Conservation (phyloP, 2,888 invertebrate species). For the Diaprepes abbreviatus region DNA sequence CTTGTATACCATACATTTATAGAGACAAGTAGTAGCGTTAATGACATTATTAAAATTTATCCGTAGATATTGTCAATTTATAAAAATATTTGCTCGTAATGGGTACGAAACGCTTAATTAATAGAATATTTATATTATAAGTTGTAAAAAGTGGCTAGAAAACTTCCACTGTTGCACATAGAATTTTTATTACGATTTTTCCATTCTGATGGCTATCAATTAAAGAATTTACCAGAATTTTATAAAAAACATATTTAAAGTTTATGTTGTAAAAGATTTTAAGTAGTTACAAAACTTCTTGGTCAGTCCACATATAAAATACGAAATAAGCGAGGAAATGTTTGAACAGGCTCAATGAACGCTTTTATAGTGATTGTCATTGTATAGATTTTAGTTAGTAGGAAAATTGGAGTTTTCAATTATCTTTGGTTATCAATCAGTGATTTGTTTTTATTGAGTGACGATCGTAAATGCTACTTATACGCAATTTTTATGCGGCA, state of each 20-base stretch:
- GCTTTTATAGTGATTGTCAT: not conserved
- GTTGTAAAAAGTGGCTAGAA: conserved; percentile 11
- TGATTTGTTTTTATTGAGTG: not conserved
- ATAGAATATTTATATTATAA: not conserved
- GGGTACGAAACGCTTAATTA: conserved; percentile 4
- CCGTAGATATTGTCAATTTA: not conserved
- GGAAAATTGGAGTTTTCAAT: not conserved
- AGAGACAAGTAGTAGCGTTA: no score
- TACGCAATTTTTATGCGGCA: conserved; percentile 8
- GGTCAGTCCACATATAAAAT: conserved; percentile 6
- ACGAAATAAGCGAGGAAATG: not conserved
- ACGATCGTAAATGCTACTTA: not conserved
- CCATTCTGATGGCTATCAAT: conserved; percentile 28
- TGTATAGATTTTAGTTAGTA: conserved; percentile 1
- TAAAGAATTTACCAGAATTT: conserved; percentile 32
- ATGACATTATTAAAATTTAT: no score
- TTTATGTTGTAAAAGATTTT: conserved; percentile 15
- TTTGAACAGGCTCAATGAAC: conserved; percentile 5
- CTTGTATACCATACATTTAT: no score
- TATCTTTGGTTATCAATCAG: not conserved
- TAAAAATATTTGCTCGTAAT: conserved; percentile 7
- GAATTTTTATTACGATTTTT: conserved; percentile 21
- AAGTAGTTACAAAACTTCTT: conserved; percentile 9
- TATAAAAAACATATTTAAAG: conserved; percentile 29
- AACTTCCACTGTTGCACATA: conserved; percentile 16